Percentiles rank a stretch among this genome's conserved stretches.
Conservation (phyloP, 1,140 invertebrate genomes). For the Hypothenemus hampei region DNA sequence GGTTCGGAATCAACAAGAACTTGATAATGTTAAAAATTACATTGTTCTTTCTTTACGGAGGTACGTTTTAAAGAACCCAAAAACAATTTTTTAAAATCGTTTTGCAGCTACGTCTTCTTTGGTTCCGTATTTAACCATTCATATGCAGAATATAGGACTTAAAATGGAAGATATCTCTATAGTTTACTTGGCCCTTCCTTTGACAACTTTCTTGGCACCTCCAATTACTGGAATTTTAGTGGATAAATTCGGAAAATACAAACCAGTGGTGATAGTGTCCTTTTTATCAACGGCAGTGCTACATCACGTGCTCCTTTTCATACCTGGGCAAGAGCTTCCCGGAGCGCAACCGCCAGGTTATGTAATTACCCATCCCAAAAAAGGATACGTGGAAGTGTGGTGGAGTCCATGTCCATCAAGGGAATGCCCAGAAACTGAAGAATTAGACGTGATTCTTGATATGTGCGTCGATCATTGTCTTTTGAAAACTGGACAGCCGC, state of each 20-base stretch:
- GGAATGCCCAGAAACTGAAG: constrained; percentile 67
- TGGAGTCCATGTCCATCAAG: constrained; percentile 71
- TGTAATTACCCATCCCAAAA: constrained; percentile 64
- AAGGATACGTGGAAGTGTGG: constrained; percentile 66
- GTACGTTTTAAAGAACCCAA: too few species aligned
- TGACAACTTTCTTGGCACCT: constrained; percentile 74
- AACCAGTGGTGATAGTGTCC: constrained; percentile 68
- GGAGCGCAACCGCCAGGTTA: constrained; percentile 65
- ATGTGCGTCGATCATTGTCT: constrained; percentile 65
- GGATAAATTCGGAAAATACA: constrained; percentile 77
- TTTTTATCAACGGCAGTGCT: constrained; percentile 66
- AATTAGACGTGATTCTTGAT: constrained; percentile 63
- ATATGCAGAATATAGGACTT: constrained; percentile 82
- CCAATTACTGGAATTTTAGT: constrained; percentile 74
- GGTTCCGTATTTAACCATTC: constrained; percentile 77
- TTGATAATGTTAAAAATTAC: constrained; percentile 73
- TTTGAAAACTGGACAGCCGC: constrained; percentile 42
- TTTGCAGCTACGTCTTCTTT: constrained; percentile 69
- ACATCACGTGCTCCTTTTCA: constrained; percentile 66
- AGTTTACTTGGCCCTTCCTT: constrained; percentile 75
- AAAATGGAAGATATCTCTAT: constrained; percentile 78
- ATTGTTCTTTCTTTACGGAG: constrained; percentile 74
- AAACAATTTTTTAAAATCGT: background rate
- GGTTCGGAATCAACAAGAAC: constrained; percentile 59
- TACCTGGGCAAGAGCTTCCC: constrained; percentile 68